A percentile compares a stretch with the other conserved stretches of the same genome.
Conservation (phyloP, 2,888 invertebrate genomes). For the Drosophila limbata region DNA sequence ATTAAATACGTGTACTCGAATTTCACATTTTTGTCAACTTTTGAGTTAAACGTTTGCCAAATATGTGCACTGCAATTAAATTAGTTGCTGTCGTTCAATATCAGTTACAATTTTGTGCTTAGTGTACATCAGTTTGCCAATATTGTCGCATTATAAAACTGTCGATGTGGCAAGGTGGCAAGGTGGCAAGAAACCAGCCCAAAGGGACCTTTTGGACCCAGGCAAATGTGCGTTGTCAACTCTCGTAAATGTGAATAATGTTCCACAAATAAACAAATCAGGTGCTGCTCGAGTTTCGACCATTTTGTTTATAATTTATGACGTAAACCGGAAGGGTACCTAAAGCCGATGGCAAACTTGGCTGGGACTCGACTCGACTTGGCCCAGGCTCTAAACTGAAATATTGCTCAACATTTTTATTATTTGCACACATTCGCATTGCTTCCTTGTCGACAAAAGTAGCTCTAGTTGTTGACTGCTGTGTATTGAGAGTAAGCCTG, state of each 20-base stretch:
- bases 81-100: conserved; percentile 28
- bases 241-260: conserved; percentile 61
- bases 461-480: conserved; percentile 52
- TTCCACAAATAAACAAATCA: conserved; percentile 73
- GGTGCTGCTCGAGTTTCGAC: conserved; percentile 54
- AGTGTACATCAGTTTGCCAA: conserved; percentile 30
- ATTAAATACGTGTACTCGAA: conserved; percentile 51
- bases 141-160: conserved; percentile 39
- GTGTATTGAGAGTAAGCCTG: conserved; percentile 47
- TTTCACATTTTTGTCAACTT: conserved; percentile 28
- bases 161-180: conserved; percentile 31
- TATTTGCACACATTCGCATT: conserved; percentile 60
- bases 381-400: conserved; percentile 57
- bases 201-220: background rate
- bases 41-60: conserved; percentile 32
- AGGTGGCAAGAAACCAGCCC: conserved; percentile 10
- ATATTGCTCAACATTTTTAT: conserved; percentile 72
- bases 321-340: conserved; percentile 49
- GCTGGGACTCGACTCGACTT: conserved; percentile 8
- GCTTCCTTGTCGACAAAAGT: conserved; percentile 42
- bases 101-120: conserved; percentile 25
- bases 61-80: conserved; percentile 63
- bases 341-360: conserved; percentile 26
- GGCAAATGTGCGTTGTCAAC: conserved; percentile 51
- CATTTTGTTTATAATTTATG: conserved; percentile 67